phyloP scores from a whole-genome alignment of 2,113 vertebrate genomes.

The Bolborhynchus lineola region DNA sequence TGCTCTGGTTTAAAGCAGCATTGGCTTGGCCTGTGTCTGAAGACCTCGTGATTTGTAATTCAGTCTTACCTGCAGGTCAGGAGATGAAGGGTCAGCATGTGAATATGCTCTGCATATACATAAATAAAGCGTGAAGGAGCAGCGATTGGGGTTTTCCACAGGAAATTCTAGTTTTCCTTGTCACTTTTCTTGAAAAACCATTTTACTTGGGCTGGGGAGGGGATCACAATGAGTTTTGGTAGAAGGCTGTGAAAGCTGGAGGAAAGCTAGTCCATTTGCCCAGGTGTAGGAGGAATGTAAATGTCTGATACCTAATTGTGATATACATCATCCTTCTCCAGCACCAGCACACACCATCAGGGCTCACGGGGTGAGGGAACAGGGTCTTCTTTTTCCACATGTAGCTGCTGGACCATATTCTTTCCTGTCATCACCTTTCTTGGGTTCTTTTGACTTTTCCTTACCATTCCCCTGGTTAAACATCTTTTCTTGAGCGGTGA shows the following conservation, averaged over 20 bases:
- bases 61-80: constrained; percentile 44
- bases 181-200: not conserved
- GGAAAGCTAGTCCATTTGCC: constrained; percentile 3
- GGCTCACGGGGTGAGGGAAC: not conserved
- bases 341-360: not conserved
- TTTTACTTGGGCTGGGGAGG: not conserved
- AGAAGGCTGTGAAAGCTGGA: not conserved
- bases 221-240: constrained; percentile 17
- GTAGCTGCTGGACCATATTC: not conserved
- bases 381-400: not conserved
- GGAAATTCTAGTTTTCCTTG: constrained; percentile 47
- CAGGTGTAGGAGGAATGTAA: not conserved
- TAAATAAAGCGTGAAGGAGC: constrained; percentile 7
- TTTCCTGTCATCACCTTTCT: not conserved
- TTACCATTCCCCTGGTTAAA: not conserved
- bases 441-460: not conserved
- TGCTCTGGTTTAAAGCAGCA: not conserved
- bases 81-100: not conserved
- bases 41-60: constrained; percentile 44
- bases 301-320: not conserved
- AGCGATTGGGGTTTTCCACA: constrained; percentile 15
- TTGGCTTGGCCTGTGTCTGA: constrained; percentile 10
- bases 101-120: not conserved
- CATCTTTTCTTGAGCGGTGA: not conserved
- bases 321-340: not conserved